A percentile compares a stretch with the other conserved stretches of the same genome.
Evolutionary conservation across 1,140 invertebrate genomes (phyloP).

Genomic region (Heliconius himera): DNA sequence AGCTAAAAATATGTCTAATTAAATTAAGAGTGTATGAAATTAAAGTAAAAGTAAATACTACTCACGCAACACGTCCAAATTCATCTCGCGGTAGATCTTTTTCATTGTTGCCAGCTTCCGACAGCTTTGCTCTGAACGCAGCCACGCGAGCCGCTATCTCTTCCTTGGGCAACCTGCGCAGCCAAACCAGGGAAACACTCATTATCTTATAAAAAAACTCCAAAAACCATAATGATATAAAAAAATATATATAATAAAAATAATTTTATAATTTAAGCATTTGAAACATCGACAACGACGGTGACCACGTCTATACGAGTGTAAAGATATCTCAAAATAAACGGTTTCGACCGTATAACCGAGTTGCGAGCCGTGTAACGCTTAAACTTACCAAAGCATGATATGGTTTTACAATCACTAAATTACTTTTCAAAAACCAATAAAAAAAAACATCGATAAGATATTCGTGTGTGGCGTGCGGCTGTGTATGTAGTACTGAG

Average conservation of each 20-base stretch:
- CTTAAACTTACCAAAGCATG: constrained; percentile 75
- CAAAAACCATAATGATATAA: neutral
- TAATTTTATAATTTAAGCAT: neutral
- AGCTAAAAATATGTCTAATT: too few species aligned
- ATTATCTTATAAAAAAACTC: constrained; percentile 41
- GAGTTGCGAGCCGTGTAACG: constrained; percentile 31
- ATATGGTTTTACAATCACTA: constrained; percentile 61
- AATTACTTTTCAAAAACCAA: constrained; percentile 75
- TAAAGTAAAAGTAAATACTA: constrained; percentile 51
- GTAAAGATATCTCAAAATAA: constrained; percentile 44
- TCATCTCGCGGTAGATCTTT: constrained; percentile 86
- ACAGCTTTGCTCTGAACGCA: constrained; percentile 90
- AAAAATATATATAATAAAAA: neutral
- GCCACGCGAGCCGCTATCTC: constrained; percentile 91
- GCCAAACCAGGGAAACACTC: constrained; percentile 74
- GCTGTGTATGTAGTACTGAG: constrained; percentile 40
- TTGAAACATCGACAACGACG: neutral
- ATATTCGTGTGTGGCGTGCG: constrained; percentile 47
- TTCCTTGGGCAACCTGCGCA: constrained; percentile 87
- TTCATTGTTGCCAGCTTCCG: constrained; percentile 83
- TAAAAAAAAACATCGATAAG: constrained; percentile 75
- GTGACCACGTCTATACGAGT: neutral
- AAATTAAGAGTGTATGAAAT: too few species aligned
- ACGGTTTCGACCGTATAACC: constrained; percentile 38
- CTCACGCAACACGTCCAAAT: constrained; percentile 89